Base-by-base conservation (phyloP, 2,797 vertebrate species). In the Bovichtus diacanthus region DNA sequence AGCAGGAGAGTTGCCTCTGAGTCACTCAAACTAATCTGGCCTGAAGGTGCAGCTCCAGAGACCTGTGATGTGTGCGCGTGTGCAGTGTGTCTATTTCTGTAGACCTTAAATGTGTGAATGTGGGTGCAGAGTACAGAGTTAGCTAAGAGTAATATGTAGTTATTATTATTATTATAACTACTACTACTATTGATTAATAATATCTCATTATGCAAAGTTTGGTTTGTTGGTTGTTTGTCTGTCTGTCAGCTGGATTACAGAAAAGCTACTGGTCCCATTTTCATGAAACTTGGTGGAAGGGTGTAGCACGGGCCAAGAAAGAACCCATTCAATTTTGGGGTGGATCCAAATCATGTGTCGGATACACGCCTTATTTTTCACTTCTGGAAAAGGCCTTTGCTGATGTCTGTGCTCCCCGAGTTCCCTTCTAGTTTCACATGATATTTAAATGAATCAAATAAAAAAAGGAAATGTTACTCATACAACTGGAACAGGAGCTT, bases 11-110 rank as follows among this genome's bases (percentile, higher is more conserved):
- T 76, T 86, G 56, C 75, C 69, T 88, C 79, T 74, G 85, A 93
- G 88, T 87, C 84, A 83, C 53, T 90, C 83, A 84, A 77, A 82
- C 82, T 91, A 89, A 93, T 91, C 79, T 90, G 83, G 84, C 67
- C 74, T 84, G 87, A 92, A 88, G 81, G 74, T 84, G 70, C 76
- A 72, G 69, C 85, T 82, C 84, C 50, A 77, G 87, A 89, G 88
- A 84, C 76, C 63, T 61, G 11, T 21, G 3, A 10, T 59, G 23
- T 77, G 23, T 84, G 21, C 60, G 46, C 34, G 63, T 64, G 31
- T 49, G 16, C 41, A n/a, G 34, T 54, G 13, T 18, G 27, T 43
- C 36, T 49, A 53, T 55, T 60, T 46, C 12, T 47, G 65, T 50
- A 29, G 36, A 41, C 9, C 2, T 34, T 25, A 41, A 46, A 61